Evolutionary conservation across 2,888 invertebrate species (phyloP).

Genomic region (Atrina japonica): DNA sequence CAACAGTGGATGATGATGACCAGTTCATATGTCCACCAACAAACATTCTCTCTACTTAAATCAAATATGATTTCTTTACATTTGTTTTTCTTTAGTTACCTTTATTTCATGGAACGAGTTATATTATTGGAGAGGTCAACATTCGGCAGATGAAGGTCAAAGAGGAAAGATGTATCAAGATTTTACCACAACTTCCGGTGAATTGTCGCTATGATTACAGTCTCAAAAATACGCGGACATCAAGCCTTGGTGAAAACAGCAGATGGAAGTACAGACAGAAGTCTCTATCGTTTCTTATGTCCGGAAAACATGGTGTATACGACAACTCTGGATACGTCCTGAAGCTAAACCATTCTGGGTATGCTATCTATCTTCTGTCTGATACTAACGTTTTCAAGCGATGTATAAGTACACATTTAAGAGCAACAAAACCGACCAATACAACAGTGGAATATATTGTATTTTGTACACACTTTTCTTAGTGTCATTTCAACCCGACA

Average conservation of each 20-base stretch:
- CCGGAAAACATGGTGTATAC: conserved; percentile 66
- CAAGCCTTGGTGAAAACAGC: conserved; percentile 21
- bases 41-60: no score
- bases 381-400: no score
- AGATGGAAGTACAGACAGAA: conserved; percentile 30
- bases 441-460: no score
- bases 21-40: no score
- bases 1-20: no score
- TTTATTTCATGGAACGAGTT: conserved; percentile 45
- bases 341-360: conserved; percentile 57
- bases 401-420: no score
- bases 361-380: conserved; percentile 25
- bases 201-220: conserved; percentile 45
- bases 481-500: no score
- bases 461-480: no score
- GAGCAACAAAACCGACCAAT: no score
- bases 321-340: conserved; percentile 69
- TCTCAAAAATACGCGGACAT: conserved; percentile 13
- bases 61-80: no score
- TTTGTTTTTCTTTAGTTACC: conserved; percentile 34
- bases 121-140: conserved; percentile 72
- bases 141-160: conserved; percentile 69
- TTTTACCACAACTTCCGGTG: conserved; percentile 44
- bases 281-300: conserved; percentile 37
- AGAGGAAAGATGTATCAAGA: conserved; percentile 51